These are phyloP conservation scores for Sclerodermus sp. DNA, from an alignment of 2,888 invertebrate genomes.

Conservation along the genomic window DNA sequence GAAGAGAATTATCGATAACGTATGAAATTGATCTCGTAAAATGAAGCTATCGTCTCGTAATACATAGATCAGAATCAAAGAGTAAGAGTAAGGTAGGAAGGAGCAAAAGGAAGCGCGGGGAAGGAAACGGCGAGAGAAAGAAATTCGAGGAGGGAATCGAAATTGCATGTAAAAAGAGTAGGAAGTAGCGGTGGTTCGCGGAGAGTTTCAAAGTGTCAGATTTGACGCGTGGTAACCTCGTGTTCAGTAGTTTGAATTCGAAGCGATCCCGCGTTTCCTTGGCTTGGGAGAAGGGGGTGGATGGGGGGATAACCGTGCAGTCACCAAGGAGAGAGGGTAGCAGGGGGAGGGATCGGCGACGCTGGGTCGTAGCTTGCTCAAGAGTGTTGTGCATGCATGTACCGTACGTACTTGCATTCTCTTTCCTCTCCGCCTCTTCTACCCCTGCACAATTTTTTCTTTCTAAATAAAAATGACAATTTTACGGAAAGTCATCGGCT, in stretches of 20 bases:
- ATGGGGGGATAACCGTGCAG: not conserved
- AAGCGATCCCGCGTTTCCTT: constrained; percentile 58
- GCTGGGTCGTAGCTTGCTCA: not conserved
- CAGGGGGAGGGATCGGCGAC: constrained; percentile 11
- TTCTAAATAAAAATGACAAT: too few relatives aligned
- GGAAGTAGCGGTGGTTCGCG: not conserved
- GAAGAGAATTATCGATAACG: too few relatives aligned
- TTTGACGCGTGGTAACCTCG: constrained; percentile 58
- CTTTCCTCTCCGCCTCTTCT: too few relatives aligned
- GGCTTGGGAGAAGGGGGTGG: constrained; percentile 33
- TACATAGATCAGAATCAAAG: too few relatives aligned
- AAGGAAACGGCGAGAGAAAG: not conserved
- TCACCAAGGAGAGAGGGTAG: not conserved
- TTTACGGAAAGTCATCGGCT: too few relatives aligned
- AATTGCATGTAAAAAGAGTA: too few relatives aligned
- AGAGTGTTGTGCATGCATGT: too few relatives aligned
- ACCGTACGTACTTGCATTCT: too few relatives aligned
- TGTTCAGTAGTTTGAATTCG: constrained; percentile 58
- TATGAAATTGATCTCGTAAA: too few relatives aligned
- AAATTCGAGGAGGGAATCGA: not conserved
- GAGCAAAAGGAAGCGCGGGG: not conserved
- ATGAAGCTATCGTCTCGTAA: too few relatives aligned
- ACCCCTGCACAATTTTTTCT: too few relatives aligned
- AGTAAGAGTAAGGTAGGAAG: too few relatives aligned
- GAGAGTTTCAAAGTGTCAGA: constrained; percentile 43